Evolutionary conservation across 2,888 invertebrate species (phyloP), one percentile per base, ranked within the genome.

Genomic region (Thelaira solivaga): DNA sequence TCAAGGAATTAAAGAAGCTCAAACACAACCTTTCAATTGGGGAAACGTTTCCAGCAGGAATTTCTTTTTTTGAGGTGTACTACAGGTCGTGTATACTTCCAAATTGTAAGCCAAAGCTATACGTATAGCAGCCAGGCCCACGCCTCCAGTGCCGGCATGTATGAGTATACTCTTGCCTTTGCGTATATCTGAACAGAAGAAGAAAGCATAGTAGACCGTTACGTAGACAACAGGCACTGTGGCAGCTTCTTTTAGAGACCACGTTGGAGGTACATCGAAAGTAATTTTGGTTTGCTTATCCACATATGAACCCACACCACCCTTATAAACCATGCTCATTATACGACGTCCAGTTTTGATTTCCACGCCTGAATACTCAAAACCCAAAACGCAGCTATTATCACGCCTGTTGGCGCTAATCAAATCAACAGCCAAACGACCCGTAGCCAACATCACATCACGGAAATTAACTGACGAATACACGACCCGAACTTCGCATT

Each of bases 401-500:
- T 91, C 90, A 22, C 91, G 85, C n/a, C 93, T 90, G 0, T 90
- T 91, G 29, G 91, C 90, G 0, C 94, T 94, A 1, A 96, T 92
- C 1, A 95, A 92, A 86, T 98, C 97, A 0, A 93, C 92, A 6
- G 95, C 93, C 5, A 98, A 91, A 84, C 96, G 96, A 1, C 97
- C 98, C 0, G 96, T 96, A 0, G 97, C 96, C 0, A 96, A 90
- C 98, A 98, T 98, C 0, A 98, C 91, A 87, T 98, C 98, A 84
- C 96, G 93, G 92, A 98, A 98, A 90, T 98, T 99, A 11, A 98
- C 87, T 0, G 97, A 92, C 0, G 96, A 90, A 85, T 94, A 96
- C 1, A 91, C 89, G 3, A 88, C 74, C 74, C 91, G 86, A 1
- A 87, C 80, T 4, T 90, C 83, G 0, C 90, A 89, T 0, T 94